These are phyloP conservation scores for Amia ocellicauda DNA, from an alignment of 2,113 vertebrate genomes.

Conservation along the genomic window DNA sequence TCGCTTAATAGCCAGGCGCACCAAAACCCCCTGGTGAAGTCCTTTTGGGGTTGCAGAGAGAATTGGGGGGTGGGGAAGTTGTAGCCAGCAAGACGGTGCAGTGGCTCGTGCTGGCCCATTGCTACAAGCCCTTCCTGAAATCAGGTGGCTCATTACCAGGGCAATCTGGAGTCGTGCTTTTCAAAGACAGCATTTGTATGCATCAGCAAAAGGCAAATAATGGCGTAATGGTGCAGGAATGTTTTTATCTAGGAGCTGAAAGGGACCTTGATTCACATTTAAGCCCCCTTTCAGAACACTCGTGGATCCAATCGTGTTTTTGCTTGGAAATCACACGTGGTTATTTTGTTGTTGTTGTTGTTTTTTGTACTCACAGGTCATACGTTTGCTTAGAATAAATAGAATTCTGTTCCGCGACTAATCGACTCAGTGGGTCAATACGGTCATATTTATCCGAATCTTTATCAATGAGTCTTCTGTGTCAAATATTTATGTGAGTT, in stretches of 20 bases:
- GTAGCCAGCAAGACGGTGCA: conserved; percentile 29
- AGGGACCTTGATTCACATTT: not conserved
- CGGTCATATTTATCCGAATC: no score
- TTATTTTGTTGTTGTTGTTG: no score
- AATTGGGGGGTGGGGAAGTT: conserved; percentile 25
- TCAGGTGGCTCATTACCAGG: conserved; percentile 19
- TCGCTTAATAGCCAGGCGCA: conserved; percentile 46
- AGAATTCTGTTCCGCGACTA: no score
- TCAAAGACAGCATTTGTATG: not conserved
- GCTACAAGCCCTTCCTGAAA: conserved; percentile 16
- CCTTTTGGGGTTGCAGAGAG: conserved; percentile 45
- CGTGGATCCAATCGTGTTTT: no score
- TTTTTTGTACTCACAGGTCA: no score
- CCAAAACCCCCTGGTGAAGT: conserved; percentile 31
- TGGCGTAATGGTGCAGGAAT: not conserved
- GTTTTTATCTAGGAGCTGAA: not conserved
- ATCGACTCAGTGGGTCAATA: no score
- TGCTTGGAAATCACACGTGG: no score
- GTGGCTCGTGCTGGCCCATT: conserved; percentile 21
- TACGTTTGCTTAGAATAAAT: no score
- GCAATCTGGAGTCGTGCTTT: not conserved
- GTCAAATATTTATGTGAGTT: no score
- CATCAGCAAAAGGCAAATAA: not conserved
- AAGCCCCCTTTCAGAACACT: no score
- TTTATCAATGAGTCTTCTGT: no score